A percentile compares a stretch with the other conserved stretches of the same genome.
phyloP scores from a whole-genome alignment of 2,797 vertebrate genomes.

The Poecilia gillii region DNA sequence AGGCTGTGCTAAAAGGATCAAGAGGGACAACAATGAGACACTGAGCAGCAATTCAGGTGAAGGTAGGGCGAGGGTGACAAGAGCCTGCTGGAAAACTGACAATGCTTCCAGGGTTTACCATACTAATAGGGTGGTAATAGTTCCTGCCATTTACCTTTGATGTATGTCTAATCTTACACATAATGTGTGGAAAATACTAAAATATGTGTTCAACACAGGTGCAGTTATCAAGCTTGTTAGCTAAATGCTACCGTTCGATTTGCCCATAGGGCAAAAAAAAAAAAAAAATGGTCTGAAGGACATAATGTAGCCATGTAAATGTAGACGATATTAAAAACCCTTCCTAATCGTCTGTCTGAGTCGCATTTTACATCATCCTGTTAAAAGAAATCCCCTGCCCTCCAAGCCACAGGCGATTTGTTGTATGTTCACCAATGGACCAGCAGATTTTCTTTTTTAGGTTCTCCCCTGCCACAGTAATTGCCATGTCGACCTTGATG shows the following conservation, averaged over 20 bases:
- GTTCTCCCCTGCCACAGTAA: slow-evolving; percentile 56
- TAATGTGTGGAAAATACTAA: slow-evolving; percentile 22
- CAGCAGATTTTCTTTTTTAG: slow-evolving; percentile 63
- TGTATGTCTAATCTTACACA: slow-evolving; percentile 28
- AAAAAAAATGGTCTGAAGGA: slow-evolving; percentile 43
- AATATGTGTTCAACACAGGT: slow-evolving; percentile 24
- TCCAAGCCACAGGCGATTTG: slow-evolving; percentile 73
- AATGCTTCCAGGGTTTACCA: slow-evolving; percentile 26
- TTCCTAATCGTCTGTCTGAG: slow-evolving; percentile 63
- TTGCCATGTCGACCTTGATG: slow-evolving; percentile 76
- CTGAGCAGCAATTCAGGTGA: slow-evolving; percentile 60
- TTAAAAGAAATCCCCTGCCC: slow-evolving; percentile 65
- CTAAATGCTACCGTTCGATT: slow-evolving; percentile 17
- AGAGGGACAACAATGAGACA: slow-evolving; percentile 54
- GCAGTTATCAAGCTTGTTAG: slow-evolving; percentile 27
- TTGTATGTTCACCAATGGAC: slow-evolving; percentile 64
- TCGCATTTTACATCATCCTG: slow-evolving; percentile 66
- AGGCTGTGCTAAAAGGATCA: slow-evolving; percentile 58
- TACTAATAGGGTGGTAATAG: slow-evolving; percentile 47
- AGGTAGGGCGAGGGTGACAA: slow-evolving; percentile 50
- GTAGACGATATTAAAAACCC: slow-evolving; percentile 56
- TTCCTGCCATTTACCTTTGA: slow-evolving; percentile 31
- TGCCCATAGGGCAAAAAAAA: slow-evolving; percentile 35
- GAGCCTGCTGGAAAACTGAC: slow-evolving; percentile 39
- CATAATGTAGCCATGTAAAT: slow-evolving; percentile 47